These are phyloP conservation scores for Eremobia ochroleuca DNA, from an alignment of 2,888 invertebrate genomes.

Conservation along the genomic window DNA sequence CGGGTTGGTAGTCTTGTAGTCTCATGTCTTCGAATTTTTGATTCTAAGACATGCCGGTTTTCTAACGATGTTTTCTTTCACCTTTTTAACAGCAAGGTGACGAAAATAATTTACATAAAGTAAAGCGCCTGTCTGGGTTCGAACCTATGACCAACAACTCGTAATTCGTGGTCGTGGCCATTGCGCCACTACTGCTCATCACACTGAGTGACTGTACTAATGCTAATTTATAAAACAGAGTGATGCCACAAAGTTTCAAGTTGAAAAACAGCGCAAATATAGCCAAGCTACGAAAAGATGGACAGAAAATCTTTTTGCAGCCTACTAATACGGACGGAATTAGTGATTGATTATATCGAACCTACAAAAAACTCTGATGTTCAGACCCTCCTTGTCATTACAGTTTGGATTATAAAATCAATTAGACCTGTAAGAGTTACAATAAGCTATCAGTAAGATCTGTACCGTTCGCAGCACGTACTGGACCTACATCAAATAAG, in stretches of 20 bases:
- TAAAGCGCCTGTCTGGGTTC: background rate
- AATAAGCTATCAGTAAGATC: slow-evolving; percentile 52
- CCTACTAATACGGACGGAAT: slow-evolving; percentile 3
- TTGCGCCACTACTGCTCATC: background rate
- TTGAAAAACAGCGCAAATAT: background rate
- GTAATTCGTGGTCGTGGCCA: background rate
- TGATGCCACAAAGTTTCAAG: background rate
- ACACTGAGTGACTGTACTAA: background rate
- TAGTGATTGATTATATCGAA: slow-evolving; percentile 23
- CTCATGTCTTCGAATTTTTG: background rate
- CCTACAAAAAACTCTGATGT: slow-evolving; percentile 28
- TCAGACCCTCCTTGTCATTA: slow-evolving; percentile 26
- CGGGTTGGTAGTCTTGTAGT: no score
- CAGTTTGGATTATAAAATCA: slow-evolving; percentile 48
- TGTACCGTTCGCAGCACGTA: slow-evolving; percentile 39
- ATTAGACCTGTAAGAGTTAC: slow-evolving; percentile 48
- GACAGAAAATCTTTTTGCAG: background rate
- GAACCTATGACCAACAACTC: background rate
- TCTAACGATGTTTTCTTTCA: no score
- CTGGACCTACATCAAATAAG: slow-evolving; percentile 57
- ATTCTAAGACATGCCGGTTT: background rate
- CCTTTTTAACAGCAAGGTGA: background rate
- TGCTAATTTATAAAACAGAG: background rate
- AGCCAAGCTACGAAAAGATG: slow-evolving; percentile 13
- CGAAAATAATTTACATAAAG: background rate